Conservation (phyloP, 2,113 vertebrate species). For the Phylloscopus trochiloides region DNA sequence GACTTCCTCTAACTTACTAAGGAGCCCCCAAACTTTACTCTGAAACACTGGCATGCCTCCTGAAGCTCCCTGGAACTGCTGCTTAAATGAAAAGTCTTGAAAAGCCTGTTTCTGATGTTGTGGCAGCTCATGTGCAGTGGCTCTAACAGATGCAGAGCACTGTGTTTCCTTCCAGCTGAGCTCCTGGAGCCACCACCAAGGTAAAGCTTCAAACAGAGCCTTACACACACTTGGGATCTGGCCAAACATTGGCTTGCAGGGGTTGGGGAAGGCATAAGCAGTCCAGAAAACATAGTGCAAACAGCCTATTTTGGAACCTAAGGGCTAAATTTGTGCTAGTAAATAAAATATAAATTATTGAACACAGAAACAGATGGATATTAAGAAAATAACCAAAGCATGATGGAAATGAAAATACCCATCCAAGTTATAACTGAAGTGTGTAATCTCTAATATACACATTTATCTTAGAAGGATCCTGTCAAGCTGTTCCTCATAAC, state of each 20-base stretch:
- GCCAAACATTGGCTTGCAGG: neutral
- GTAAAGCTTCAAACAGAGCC: neutral
- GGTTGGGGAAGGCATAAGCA: neutral
- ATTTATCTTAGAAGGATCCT: conserved; percentile 28
- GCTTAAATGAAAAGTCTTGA: neutral
- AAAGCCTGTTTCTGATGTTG: neutral
- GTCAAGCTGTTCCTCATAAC: conserved; percentile 24
- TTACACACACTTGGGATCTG: neutral
- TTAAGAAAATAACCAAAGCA: conserved; percentile 43
- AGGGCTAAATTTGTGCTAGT: neutral
- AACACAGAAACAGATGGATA: conserved; percentile 33
- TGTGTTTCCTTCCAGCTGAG: neutral
- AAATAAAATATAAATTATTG: conserved; percentile 39
- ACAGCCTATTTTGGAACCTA: neutral
- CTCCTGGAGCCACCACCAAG: neutral
- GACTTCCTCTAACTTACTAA: neutral
- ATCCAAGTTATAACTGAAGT: neutral
- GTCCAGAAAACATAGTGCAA: neutral
- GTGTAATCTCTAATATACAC: conserved; percentile 6
- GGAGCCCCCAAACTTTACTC: neutral
- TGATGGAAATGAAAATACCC: neutral
- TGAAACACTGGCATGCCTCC: neutral
- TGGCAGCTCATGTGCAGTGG: accelerated
- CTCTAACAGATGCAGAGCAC: accelerated
- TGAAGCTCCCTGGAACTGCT: neutral